Conservation (phyloP, 2,888 invertebrate genomes). For the Monochamus alternatus region DNA sequence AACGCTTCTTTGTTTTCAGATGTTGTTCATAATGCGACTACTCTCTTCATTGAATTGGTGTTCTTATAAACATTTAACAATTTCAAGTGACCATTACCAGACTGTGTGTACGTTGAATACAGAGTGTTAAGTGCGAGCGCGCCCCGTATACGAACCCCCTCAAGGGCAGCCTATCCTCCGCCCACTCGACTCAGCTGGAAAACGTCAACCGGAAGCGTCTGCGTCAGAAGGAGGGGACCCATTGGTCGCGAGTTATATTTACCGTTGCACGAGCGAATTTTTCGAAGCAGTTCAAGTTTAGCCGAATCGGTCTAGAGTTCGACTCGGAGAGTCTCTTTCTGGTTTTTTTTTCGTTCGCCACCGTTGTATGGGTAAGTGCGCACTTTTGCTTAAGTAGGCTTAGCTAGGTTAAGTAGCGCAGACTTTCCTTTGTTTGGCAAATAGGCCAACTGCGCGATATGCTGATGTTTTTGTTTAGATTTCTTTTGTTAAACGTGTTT, state of each 20-base stretch:
- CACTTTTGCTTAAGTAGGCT: slow-evolving; percentile 29
- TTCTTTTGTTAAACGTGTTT: background rate
- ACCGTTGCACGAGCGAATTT: slow-evolving; percentile 42
- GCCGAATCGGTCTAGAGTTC: slow-evolving; percentile 25
- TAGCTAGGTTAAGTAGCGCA: background rate
- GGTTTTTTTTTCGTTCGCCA: slow-evolving; percentile 61
- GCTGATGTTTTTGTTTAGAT: background rate
- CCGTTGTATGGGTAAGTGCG: slow-evolving; percentile 74
- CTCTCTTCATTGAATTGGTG: slow-evolving; percentile 61
- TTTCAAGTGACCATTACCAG: slow-evolving; percentile 63
- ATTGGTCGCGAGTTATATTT: slow-evolving; percentile 44
- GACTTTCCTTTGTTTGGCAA: slow-evolving; percentile 17
- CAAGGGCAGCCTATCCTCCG: slow-evolving; percentile 3
- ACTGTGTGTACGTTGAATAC: slow-evolving; percentile 59
- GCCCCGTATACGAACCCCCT: background rate
- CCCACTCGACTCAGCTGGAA: slow-evolving; percentile 21
- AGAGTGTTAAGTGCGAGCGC: slow-evolving; percentile 43
- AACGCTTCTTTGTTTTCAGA: slow-evolving; percentile 53
- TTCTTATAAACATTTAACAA: slow-evolving; percentile 64
- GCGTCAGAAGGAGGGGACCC: slow-evolving; percentile 42
- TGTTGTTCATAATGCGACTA: slow-evolving; percentile 62
- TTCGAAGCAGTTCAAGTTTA: slow-evolving; percentile 44
- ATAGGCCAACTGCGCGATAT: background rate
- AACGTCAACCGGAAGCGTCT: slow-evolving; percentile 22
- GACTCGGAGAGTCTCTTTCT: slow-evolving; percentile 44